These are phyloP conservation scores for Coregonus sp. DNA, from an alignment of 2,797 vertebrate species.

Conservation along the genomic window DNA sequence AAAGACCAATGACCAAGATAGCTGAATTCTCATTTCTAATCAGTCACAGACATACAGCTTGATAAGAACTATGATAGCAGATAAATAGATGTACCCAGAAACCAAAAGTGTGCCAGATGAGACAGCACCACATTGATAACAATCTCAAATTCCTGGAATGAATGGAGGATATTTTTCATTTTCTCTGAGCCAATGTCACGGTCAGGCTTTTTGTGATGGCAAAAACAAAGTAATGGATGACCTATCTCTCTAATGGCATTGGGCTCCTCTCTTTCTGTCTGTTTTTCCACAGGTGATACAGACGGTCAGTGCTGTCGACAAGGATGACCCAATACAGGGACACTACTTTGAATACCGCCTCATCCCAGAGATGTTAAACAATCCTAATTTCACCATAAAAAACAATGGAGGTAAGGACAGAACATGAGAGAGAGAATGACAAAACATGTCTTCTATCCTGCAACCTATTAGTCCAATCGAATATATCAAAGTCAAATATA, in stretches of 20 bases:
- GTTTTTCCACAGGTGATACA: conserved; percentile 86
- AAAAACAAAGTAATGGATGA: conserved; percentile 61
- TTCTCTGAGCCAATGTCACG: conserved; percentile 55
- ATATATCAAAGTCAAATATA: too few species aligned
- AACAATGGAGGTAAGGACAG: conserved; percentile 89
- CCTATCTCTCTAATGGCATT: conserved; percentile 34
- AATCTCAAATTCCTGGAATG: conserved; percentile 67
- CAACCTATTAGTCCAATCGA: conserved; percentile 41
- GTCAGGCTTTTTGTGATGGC: conserved; percentile 40
- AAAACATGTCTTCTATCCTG: conserved; percentile 50
- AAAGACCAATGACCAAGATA: conserved; percentile 38
- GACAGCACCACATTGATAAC: conserved; percentile 71
- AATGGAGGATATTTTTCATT: conserved; percentile 70
- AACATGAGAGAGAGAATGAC: conserved; percentile 25
- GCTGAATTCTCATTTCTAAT: conserved; percentile 72
- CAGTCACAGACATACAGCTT: conserved; percentile 71
- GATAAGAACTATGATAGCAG: conserved; percentile 71
- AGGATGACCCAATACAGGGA: conserved; percentile 93
- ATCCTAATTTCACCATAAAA: conserved; percentile 98
- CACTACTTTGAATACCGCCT: conserved; percentile 96
- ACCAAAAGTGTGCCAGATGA: conserved; percentile 62
- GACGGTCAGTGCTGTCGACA: conserved; percentile 93
- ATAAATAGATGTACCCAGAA: conserved; percentile 70
- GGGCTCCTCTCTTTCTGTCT: conserved; percentile 30
- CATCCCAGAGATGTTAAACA: conserved; percentile 92